Evolutionary conservation across 2,113 vertebrate genomes (phyloP).

Genomic region (Eudyptes chrysolophus): DNA sequence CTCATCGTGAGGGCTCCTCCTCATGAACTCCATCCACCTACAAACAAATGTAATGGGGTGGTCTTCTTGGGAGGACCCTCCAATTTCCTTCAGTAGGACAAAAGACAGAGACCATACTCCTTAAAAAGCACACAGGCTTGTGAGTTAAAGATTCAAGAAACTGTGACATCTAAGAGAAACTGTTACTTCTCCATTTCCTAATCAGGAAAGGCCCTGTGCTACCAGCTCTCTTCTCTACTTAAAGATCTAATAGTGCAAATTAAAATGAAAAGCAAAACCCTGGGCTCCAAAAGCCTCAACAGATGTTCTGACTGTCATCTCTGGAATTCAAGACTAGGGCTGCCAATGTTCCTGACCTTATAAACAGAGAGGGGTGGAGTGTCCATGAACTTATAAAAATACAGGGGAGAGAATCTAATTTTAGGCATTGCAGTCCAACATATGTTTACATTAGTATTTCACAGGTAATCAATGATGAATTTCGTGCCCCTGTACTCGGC

Average conservation of each 20-base stretch:
- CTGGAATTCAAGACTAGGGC: background rate
- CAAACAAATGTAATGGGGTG: background rate
- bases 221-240: background rate
- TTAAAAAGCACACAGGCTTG: background rate
- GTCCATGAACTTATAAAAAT: background rate
- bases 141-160: background rate
- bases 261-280: slow-evolving; percentile 7
- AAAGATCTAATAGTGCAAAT: background rate
- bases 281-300: background rate
- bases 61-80: background rate
- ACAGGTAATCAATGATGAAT: background rate
- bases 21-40: background rate
- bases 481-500: no score
- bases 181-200: background rate
- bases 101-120: background rate
- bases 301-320: background rate
- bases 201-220: background rate
- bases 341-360: background rate
- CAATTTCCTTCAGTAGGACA: background rate
- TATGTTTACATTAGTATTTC: background rate
- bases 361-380: background rate
- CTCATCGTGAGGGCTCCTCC: background rate
- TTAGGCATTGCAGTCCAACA: background rate
- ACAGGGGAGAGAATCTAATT: background rate
- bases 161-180: background rate